A percentile compares a stretch with the other conserved stretches of the same genome.
phyloP scores from a whole-genome alignment of 2,888 invertebrate species.

The Allophyes oxyacanthae region DNA sequence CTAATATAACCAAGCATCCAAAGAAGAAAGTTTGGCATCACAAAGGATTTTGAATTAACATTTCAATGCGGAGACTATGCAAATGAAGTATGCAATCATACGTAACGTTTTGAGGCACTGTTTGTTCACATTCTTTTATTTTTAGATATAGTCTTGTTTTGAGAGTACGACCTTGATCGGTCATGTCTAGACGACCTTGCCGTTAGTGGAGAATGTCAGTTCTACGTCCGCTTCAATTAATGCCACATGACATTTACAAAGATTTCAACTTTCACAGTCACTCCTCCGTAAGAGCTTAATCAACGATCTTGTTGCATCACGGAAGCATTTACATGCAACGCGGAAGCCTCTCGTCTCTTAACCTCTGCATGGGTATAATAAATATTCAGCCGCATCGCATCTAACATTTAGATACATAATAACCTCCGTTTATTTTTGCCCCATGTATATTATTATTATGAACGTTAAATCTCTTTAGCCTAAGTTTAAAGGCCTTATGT shows the following conservation, averaged over 20 bases:
- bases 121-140: constrained; percentile 49
- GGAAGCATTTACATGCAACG: constrained; percentile 65
- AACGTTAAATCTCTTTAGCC: constrained; percentile 26
- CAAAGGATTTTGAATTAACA: constrained; percentile 28
- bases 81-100: constrained; percentile 34
- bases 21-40: constrained; percentile 31
- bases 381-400: constrained; percentile 51
- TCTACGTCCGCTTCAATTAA: constrained; percentile 70
- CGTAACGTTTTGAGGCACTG: constrained; percentile 35
- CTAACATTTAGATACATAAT: constrained; percentile 52
- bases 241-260: constrained; percentile 64
- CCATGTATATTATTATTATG: constrained; percentile 14
- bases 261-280: constrained; percentile 67
- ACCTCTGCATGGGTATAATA: constrained; percentile 36
- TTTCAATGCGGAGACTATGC: constrained; percentile 17
- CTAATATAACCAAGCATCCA: constrained; percentile 14
- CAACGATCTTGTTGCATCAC: constrained; percentile 61
- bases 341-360: constrained; percentile 63
- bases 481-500: constrained; percentile 47
- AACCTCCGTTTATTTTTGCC: constrained; percentile 39
- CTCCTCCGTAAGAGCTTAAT: constrained; percentile 49
- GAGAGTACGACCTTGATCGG: constrained; percentile 71
- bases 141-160: constrained; percentile 56
- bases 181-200: constrained; percentile 77
- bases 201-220: constrained; percentile 69